These are phyloP conservation scores for Aplocera efformata DNA, from an alignment of 2,888 invertebrate species.

Conservation along the genomic window DNA sequence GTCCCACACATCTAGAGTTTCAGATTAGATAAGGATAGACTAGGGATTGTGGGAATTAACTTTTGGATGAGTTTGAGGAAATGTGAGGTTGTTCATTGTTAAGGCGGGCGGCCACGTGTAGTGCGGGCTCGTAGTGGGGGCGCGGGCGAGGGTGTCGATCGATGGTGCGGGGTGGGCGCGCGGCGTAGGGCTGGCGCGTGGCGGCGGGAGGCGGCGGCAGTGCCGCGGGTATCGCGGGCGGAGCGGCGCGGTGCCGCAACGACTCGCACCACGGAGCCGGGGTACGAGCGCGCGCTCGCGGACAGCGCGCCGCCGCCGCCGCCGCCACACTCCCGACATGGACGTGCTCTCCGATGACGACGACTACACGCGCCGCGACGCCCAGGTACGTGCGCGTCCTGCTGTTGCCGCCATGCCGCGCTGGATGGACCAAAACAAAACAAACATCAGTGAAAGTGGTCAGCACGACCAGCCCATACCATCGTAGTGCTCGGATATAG, in stretches of 20 bases:
- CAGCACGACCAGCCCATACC: slow-evolving; percentile 35
- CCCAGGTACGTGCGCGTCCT: slow-evolving; percentile 55
- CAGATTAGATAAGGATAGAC: neutral
- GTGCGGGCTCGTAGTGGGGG: slow-evolving; percentile 28
- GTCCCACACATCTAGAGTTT: neutral
- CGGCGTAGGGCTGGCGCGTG: slow-evolving; percentile 37
- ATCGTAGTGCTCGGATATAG: slow-evolving; percentile 5
- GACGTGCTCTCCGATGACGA: slow-evolving; percentile 78
- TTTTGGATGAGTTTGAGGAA: slow-evolving; percentile 13
- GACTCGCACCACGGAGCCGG: slow-evolving; percentile 63
- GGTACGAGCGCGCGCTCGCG: slow-evolving; percentile 66
- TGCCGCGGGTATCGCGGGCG: slow-evolving; percentile 74
- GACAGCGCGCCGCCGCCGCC: slow-evolving; percentile 56
- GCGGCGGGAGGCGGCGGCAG: slow-evolving; percentile 55
- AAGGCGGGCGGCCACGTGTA: slow-evolving; percentile 50
- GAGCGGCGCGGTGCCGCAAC: slow-evolving; percentile 70
- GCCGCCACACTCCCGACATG: slow-evolving; percentile 56
- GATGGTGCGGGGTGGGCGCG: slow-evolving; percentile 48
- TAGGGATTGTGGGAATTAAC: neutral
- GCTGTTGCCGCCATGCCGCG: slow-evolving; percentile 19
- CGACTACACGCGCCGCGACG: slow-evolving; percentile 69
- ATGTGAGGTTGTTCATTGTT: neutral
- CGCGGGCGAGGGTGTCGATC: slow-evolving; percentile 51
- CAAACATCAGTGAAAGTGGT: slow-evolving; percentile 22
- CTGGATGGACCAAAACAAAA: slow-evolving; percentile 14